Percentiles rank a stretch among this genome's conserved stretches.
phyloP scores from a whole-genome alignment of 2,113 vertebrate species.

The Zootoca vivipara region DNA sequence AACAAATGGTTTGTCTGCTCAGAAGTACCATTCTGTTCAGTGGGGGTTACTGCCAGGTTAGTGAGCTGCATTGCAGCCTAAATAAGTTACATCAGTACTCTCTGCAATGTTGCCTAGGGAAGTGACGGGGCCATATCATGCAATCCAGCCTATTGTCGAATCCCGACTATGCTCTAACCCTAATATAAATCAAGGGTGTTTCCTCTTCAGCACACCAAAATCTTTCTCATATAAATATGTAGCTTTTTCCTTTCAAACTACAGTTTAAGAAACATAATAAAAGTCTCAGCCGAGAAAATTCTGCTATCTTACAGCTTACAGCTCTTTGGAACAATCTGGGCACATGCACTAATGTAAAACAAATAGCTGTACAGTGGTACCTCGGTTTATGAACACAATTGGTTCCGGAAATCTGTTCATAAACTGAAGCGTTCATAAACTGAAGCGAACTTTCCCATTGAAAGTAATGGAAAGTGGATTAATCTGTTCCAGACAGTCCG shows the following conservation, averaged over 20 bases:
- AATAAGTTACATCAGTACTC: neutral
- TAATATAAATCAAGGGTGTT: neutral
- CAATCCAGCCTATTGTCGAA: neutral
- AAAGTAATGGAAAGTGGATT: no score
- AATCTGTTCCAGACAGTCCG: no score
- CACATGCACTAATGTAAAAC: neutral
- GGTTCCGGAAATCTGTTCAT: no score
- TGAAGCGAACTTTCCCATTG: no score
- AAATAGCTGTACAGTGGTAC: no score
- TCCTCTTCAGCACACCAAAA: neutral
- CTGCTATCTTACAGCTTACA: neutral
- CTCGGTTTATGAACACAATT: no score
- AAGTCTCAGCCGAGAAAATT: neutral
- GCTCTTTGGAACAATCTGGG: neutral
- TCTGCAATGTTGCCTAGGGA: neutral
- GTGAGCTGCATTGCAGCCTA: no score
- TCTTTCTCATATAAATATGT: neutral
- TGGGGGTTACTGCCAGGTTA: no score
- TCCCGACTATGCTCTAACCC: neutral
- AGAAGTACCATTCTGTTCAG: no score
- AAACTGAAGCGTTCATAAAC: no score
- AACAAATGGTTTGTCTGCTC: no score
- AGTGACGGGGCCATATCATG: neutral
- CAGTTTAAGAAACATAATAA: no score
- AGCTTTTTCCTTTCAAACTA: neutral